phyloP scores from a whole-genome alignment of 1,140 invertebrate species.

The Drosophila setifemur region DNA sequence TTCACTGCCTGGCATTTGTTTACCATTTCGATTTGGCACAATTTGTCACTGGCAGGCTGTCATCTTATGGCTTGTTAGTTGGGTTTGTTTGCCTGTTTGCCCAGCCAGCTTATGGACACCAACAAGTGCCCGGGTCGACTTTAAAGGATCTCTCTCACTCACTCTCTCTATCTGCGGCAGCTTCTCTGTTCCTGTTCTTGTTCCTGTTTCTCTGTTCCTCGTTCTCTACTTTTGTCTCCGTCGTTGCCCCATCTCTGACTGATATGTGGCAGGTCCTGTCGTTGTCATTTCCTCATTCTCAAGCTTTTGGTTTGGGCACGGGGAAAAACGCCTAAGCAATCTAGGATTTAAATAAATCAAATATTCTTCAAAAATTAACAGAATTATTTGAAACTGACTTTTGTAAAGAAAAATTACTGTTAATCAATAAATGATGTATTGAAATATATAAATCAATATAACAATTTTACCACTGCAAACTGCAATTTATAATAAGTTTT shows the following conservation, averaged over 20 bases:
- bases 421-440: no score
- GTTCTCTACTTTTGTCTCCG: constrained; percentile 3
- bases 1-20: constrained; percentile 57
- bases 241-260: constrained; percentile 49
- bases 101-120: constrained; percentile 77
- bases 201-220: background rate
- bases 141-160: constrained; percentile 32
- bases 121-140: constrained; percentile 65
- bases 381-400: no score
- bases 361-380: no score
- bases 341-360: no score
- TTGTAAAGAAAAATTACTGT: no score
- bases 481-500: no score
- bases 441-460: no score
- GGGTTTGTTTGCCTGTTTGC: constrained; percentile 77
- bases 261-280: constrained; percentile 58
- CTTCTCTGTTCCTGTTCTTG: constrained; percentile 1
- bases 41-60: constrained; percentile 78
- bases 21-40: constrained; percentile 79
- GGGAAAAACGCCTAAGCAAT: no score
- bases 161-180: constrained; percentile 28
- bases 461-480: no score
- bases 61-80: constrained; percentile 80
- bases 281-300: constrained; percentile 37
- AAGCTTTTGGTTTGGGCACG: background rate